Conservation (phyloP, 2,113 vertebrate species). For the Poicephalus meyeri region DNA sequence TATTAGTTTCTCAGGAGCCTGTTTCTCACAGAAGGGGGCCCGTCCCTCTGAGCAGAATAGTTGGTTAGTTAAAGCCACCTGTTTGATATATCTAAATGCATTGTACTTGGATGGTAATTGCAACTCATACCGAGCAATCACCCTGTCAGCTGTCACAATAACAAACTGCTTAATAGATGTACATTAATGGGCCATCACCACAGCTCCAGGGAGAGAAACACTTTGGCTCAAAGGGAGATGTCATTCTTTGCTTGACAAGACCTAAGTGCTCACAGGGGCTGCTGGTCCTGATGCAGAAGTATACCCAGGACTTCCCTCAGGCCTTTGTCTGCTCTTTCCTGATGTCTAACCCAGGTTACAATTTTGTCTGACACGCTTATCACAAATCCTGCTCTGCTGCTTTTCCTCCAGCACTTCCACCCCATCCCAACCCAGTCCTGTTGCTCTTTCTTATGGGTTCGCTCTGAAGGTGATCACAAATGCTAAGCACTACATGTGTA, state of each 20-base stretch:
- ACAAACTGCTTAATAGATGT: slow-evolving; percentile 12
- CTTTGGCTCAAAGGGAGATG: slow-evolving; percentile 9
- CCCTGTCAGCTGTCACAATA: slow-evolving; percentile 1
- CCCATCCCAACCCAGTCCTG: background rate
- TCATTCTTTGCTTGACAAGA: background rate
- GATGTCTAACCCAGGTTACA: background rate
- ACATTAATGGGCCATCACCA: background rate
- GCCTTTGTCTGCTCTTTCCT: background rate
- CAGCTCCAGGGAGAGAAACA: background rate
- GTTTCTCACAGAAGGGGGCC: background rate
- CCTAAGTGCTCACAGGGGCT: background rate
- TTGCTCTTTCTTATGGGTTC: background rate
- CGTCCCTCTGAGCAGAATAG: background rate
- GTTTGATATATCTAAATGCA: background rate
- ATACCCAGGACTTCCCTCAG: background rate
- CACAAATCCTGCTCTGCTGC: background rate
- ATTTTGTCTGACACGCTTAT: background rate
- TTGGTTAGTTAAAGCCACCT: background rate
- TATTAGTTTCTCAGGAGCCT: background rate
- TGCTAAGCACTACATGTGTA: background rate
- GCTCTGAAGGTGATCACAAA: background rate
- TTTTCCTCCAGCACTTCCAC: background rate
- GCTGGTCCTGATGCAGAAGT: background rate
- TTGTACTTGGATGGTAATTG: background rate
- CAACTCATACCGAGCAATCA: background rate